Percentiles rank a stretch among this genome's conserved stretches.
These are phyloP conservation scores for Drosophila kanekoi DNA, from an alignment of 2,888 invertebrate genomes.

Conservation along the genomic window DNA sequence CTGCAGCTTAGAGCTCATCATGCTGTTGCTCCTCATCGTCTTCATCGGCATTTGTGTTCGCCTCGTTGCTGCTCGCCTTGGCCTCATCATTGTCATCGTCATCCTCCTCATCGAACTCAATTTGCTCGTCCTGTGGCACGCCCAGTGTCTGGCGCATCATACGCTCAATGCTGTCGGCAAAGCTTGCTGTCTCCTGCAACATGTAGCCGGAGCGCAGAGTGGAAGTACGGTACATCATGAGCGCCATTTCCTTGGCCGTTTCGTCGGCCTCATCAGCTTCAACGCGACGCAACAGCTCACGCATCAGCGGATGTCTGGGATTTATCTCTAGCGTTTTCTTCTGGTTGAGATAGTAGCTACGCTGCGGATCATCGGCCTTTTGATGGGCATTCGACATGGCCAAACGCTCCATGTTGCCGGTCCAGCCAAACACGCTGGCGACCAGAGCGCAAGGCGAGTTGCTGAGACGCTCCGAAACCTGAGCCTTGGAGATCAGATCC, in stretches of 20 bases:
- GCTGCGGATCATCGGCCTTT: slow-evolving; percentile 96
- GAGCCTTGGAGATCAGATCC: slow-evolving; percentile 92
- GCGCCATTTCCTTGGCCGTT: slow-evolving; percentile 92
- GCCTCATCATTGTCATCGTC: slow-evolving; percentile 83
- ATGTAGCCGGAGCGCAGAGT: slow-evolving; percentile 97
- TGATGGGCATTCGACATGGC: slow-evolving; percentile 98
- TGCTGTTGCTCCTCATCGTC: slow-evolving; percentile 86
- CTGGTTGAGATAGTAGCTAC: slow-evolving; percentile 94
- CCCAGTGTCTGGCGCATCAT: slow-evolving; percentile 94
- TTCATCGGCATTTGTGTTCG: slow-evolving; percentile 82
- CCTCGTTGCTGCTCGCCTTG: slow-evolving; percentile 81
- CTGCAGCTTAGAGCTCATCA: slow-evolving; percentile 87
- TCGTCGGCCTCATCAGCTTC: slow-evolving; percentile 91
- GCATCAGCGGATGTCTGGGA: slow-evolving; percentile 97
- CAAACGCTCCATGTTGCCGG: slow-evolving; percentile 99
- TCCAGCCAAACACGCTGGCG: slow-evolving; percentile 99
- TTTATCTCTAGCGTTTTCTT: slow-evolving; percentile 99
- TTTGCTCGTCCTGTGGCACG: slow-evolving; percentile 90
- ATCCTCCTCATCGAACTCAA: slow-evolving; percentile 85
- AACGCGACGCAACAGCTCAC: slow-evolving; percentile 94
- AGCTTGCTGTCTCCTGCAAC: slow-evolving; percentile 93
- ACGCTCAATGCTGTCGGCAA: slow-evolving; percentile 95
- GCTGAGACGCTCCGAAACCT: slow-evolving; percentile 94
- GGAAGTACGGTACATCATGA: slow-evolving; percentile 96
- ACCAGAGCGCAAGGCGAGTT: slow-evolving; percentile 98